phyloP scores from a whole-genome alignment of 2,113 vertebrate species.

The human region GRCh38 chr7:139559001-139559500 shows the following conservation, averaged over 20 bases:
- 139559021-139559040: not conserved
- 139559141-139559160: not conserved
- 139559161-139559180: not conserved
- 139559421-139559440: not conserved
- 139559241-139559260: not conserved
- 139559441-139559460: rapidly evolving
- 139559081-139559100: not conserved
- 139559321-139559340: not conserved
- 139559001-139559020: not conserved
- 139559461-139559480: not conserved
- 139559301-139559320: not conserved
- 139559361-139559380: not conserved
- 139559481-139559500: not conserved
- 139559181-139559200: not conserved
- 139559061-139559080: not conserved
- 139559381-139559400: not conserved
- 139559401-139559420: not conserved
- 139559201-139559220: not conserved
- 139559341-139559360: not conserved
- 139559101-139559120: not conserved
- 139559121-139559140: not conserved
- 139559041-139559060: not conserved
- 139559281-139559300: not conserved
- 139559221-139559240: not conserved
- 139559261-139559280: not conserved